These are phyloP conservation scores for Caenorhabditis briggsae DNA, from an alignment of 1,140 invertebrate genomes.

Conservation along the genomic window DNA sequence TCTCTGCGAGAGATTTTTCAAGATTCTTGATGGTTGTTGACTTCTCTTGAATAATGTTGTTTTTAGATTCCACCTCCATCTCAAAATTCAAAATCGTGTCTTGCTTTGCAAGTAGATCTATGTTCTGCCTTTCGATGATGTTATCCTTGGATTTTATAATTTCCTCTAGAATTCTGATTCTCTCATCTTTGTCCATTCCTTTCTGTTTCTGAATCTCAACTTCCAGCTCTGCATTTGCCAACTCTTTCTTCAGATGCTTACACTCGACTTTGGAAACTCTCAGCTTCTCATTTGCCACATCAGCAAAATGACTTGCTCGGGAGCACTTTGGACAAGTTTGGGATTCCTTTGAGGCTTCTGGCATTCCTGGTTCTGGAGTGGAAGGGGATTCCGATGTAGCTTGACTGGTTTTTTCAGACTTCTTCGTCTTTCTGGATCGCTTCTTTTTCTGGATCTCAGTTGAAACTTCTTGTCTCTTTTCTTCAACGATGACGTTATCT, in stretches of 20 bases:
- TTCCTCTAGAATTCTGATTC: neutral
- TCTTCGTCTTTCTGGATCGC: neutral
- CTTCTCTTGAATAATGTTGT: too few species aligned
- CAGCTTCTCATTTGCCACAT: neutral
- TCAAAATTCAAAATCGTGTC: neutral
- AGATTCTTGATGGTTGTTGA: too few species aligned
- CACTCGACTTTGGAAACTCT: neutral
- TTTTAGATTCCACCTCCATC: neutral
- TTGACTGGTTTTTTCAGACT: neutral
- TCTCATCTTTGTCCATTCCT: neutral
- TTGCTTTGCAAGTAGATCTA: neutral
- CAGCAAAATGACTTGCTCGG: neutral
- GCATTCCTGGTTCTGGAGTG: neutral
- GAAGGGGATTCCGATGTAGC: neutral
- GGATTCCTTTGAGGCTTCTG: neutral
- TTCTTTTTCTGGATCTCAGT: neutral
- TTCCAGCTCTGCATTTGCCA: neutral
- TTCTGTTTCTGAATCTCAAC: neutral
- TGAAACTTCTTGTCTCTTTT: neutral
- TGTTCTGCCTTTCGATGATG: too few species aligned
- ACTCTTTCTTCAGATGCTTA: conserved; percentile 1
- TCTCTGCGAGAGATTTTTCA: too few species aligned
- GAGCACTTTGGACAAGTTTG: neutral
- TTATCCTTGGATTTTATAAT: neutral
- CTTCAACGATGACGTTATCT: neutral